Percentiles rank a stretch among this genome's conserved stretches.
These are phyloP conservation scores for Gibbula magus DNA, from an alignment of 2,888 invertebrate genomes.

Conservation along the genomic window DNA sequence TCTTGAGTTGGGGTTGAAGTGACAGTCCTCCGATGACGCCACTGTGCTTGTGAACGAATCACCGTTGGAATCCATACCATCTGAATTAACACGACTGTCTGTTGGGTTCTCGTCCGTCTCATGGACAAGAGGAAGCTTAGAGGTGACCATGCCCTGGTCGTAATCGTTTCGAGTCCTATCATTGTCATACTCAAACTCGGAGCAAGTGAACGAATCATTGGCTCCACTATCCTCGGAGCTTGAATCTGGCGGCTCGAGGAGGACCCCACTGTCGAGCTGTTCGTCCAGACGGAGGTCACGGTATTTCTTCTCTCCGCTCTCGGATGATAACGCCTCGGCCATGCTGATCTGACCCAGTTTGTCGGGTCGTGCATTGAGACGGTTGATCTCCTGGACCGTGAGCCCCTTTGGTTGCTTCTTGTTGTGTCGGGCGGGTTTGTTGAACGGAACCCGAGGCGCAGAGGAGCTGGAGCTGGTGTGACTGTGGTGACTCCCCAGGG, in stretches of 20 bases:
- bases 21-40: slow-evolving; percentile 88
- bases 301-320: slow-evolving; percentile 64
- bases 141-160: slow-evolving; percentile 77
- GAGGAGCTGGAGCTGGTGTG: slow-evolving; percentile 60
- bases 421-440: slow-evolving; percentile 27
- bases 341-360: slow-evolving; percentile 91
- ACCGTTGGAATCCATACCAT: slow-evolving; percentile 94
- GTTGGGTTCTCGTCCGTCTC: slow-evolving; percentile 64
- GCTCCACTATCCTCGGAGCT: slow-evolving; percentile 89
- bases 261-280: slow-evolving; percentile 69
- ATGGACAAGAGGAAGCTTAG: slow-evolving; percentile 76
- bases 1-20: slow-evolving; percentile 23
- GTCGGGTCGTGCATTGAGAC: slow-evolving; percentile 90
- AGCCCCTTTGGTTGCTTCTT: slow-evolving; percentile 81
- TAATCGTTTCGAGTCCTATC: slow-evolving; percentile 67
- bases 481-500: slow-evolving; percentile 66
- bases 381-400: slow-evolving; percentile 94
- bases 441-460: slow-evolving; percentile 33
- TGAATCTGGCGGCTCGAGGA: slow-evolving; percentile 74
- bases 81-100: slow-evolving; percentile 79
- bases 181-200: slow-evolving; percentile 97
- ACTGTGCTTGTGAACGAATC: slow-evolving; percentile 91
- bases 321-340: slow-evolving; percentile 94
- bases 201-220: slow-evolving; percentile 98
- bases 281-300: slow-evolving; percentile 34